Conservation (phyloP, 2,888 invertebrate species). For the Plagodis dolabraria region DNA sequence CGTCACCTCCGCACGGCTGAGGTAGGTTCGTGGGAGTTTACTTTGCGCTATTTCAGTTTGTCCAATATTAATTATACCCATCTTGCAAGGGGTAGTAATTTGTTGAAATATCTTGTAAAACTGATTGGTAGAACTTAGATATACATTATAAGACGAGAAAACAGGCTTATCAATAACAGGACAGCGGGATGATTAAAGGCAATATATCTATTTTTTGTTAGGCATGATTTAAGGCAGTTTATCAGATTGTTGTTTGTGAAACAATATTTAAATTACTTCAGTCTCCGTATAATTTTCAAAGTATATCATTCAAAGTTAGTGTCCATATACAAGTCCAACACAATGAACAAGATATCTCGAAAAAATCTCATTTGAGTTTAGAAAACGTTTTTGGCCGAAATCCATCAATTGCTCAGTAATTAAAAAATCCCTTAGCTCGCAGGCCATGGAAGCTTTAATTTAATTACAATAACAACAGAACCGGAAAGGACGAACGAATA, state of each 20-base stretch:
- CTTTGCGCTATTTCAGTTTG: background rate
- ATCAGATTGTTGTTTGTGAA: too few species aligned
- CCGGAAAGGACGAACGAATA: slow-evolving; percentile 21
- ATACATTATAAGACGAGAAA: too few species aligned
- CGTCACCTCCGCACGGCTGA: slow-evolving; percentile 5
- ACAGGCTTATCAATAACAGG: too few species aligned
- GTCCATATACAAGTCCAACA: background rate
- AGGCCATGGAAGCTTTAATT: background rate
- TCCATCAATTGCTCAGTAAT: slow-evolving; percentile 9
- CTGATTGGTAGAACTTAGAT: too few species aligned
- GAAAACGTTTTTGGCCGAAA: background rate
- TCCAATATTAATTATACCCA: background rate
- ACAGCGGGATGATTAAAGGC: too few species aligned
- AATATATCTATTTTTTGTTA: too few species aligned
- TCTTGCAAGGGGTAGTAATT: too few species aligned
- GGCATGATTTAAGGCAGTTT: too few species aligned
- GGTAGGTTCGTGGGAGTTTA: slow-evolving; percentile 4
- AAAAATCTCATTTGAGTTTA: too few species aligned
- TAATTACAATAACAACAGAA: slow-evolving; percentile 25
- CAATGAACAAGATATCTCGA: background rate
- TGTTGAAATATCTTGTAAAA: too few species aligned
- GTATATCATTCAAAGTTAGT: background rate
- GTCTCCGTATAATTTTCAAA: too few species aligned
- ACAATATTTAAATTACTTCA: too few species aligned
- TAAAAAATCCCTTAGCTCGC: slow-evolving; percentile 5